A percentile compares a stretch with the other conserved stretches of the same genome.
Evolutionary conservation across 2,113 vertebrate species (phyloP).

Genomic region (Heterotis niloticus): DNA sequence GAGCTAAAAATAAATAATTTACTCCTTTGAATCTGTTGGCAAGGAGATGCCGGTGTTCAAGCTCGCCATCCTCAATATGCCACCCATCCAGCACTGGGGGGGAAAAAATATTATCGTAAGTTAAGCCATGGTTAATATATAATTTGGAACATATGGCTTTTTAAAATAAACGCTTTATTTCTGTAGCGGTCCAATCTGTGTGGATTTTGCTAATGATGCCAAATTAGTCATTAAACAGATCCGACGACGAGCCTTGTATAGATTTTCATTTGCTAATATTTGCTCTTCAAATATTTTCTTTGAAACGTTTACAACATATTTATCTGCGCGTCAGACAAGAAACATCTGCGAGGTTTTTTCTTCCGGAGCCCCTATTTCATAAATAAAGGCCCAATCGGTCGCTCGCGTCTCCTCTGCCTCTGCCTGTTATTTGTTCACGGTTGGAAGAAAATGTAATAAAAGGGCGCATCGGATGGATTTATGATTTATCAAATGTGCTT

Average conservation of each 20-base stretch:
- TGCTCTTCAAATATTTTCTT: constrained; percentile 87
- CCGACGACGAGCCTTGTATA: constrained; percentile 69
- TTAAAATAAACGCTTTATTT: constrained; percentile 71
- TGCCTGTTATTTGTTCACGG: constrained; percentile 71
- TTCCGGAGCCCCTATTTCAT: constrained; percentile 54
- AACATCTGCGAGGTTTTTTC: constrained; percentile 76
- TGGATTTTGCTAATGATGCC: constrained; percentile 85
- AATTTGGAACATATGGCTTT: constrained; percentile 90
- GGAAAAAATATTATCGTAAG: constrained; percentile 54
- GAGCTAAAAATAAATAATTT: constrained; percentile 48
- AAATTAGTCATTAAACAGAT: constrained; percentile 86
- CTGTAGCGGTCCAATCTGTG: constrained; percentile 66
- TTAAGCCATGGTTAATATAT: constrained; percentile 80
- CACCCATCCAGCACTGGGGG: constrained; percentile 49
- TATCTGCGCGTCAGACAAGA: constrained; percentile 65
- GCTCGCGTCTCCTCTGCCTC: constrained; percentile 50
- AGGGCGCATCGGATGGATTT: constrained; percentile 63
- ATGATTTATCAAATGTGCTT: constrained; percentile 76
- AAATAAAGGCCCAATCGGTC: constrained; percentile 61
- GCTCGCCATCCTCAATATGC: constrained; percentile 46
- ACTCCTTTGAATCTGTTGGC: constrained; percentile 60
- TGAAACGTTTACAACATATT: constrained; percentile 79
- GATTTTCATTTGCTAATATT: constrained; percentile 80
- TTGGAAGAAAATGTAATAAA: constrained; percentile 77
- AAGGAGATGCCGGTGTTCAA: constrained; percentile 67